Base-by-base conservation (phyloP, 2,797 vertebrate species). In the Premnoplex brunnescens region DNA sequence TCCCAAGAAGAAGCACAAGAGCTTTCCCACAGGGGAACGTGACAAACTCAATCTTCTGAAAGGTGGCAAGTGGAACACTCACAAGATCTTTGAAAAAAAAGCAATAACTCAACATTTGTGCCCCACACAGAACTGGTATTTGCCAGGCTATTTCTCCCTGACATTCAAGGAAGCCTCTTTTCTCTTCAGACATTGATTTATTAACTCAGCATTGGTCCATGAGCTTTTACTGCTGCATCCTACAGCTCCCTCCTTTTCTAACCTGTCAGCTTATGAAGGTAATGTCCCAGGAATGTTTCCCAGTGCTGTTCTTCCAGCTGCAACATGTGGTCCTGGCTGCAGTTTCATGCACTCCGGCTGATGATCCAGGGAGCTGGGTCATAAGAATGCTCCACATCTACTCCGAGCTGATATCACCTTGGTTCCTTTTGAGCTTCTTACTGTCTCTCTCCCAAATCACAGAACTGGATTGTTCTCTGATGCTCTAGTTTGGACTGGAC, bases 331-430 rank as follows among this genome's bases (percentile, higher is more conserved):
- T 83, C 28, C 63, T 59, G 79, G 55, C 28, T 79, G 49, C 39
- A 76, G 41, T 20, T 80, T 64, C 46, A 36, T 3, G 9, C 34
- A 60, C 37, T 54, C 24, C 55, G 80, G 55, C 43, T 83, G 69
- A 63, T 9, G 20, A 80, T 51, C 28, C 18, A 72, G 37, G 58
- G 15, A 78, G 18, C 20, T 60, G 26, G 56, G 36, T 59, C 30
- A 20, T n/a, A 74, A 86, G 68, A 56, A 59, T 54, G 62, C 27
- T 18, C 30, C 0, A 0, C 2, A 1, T 34, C 36, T 73, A 49
- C 67, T 78, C 71, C 76, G 28, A 82, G 43, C 67, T 76, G 59
- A 60, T 63, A 27, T 32, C 39, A 58, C 52, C 27, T 66, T 51
- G 7, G 15, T 43, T 69, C 43, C 39, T 79, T 48, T 44, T 72